phyloP scores from a whole-genome alignment of 2,113 vertebrate genomes.

The Grammomys surdaster region DNA sequence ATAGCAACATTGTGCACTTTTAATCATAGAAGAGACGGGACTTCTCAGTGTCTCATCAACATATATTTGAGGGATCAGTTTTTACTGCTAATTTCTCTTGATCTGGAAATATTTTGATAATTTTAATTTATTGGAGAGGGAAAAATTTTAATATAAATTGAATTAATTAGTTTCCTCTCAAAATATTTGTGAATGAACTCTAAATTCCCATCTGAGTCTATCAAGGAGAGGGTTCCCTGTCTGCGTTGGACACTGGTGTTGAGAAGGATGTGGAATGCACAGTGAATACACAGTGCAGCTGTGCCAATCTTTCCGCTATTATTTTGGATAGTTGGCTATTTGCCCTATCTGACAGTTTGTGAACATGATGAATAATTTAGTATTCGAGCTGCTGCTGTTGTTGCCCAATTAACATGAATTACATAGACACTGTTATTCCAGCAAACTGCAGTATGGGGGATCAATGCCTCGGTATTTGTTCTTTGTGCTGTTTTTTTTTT shows the following conservation, averaged over 20 bases:
- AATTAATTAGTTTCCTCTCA: conserved; percentile 25
- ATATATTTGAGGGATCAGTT: not conserved
- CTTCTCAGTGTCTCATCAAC: not conserved
- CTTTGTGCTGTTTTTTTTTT: conserved; percentile 29
- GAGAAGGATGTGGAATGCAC: conserved; percentile 74
- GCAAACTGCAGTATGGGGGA: conserved; percentile 68
- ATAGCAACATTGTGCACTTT: not conserved
- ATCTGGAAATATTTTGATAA: conserved; percentile 65
- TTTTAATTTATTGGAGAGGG: conserved; percentile 67
- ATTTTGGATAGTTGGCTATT: conserved; percentile 85
- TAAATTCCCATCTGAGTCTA: conserved; percentile 67
- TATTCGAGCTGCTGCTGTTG: conserved; percentile 85
- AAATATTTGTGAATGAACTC: conserved; percentile 72
- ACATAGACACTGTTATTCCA: conserved; percentile 79
- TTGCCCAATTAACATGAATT: conserved; percentile 82
- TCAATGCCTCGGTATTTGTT: conserved; percentile 74
- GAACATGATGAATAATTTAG: conserved; percentile 87
- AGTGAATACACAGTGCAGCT: conserved; percentile 85
- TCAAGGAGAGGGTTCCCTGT: conserved; percentile 72
- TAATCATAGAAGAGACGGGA: not conserved
- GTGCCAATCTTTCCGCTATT: conserved; percentile 81
- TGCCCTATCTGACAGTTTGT: conserved; percentile 86
- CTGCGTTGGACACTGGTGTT: conserved; percentile 73
- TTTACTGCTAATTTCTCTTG: conserved; percentile 68
- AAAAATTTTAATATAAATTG: conserved; percentile 73